Base-by-base conservation (phyloP, 2,113 vertebrate species). In the Zosterops lateralis region DNA sequence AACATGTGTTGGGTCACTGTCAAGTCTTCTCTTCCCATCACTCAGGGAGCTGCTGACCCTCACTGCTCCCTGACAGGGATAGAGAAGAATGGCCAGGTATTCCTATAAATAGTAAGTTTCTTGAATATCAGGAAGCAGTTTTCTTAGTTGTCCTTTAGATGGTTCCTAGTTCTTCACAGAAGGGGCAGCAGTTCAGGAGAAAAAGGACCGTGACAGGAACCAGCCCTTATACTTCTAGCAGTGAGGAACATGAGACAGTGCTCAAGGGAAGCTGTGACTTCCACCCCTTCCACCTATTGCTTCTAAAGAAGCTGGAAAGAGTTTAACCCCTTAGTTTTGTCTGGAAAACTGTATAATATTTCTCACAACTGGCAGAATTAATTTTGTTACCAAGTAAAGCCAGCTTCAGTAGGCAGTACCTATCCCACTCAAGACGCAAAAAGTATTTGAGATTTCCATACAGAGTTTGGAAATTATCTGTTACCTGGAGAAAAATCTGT, bases 1-100 rank as follows among this genome's bases (percentile, higher is more conserved):
- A 45, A 9, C 5, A 15, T 42, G 10, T 29, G 5, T 14, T 71
- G 21, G 7, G 11, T 42, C 14, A 47, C 5, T 3, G 0, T 48
- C 10, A 24, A 15, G 8, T 50, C 31, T 62, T 76, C 36, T 7
- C 24, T 72, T 88, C n/a, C 24, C 18, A 31, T 48, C 15, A 16
- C 17, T 76, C 28, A 42, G 50, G 17, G 3, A 73, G 20, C 8
- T 61, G 12, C 8, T 70, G 20, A 10, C 3, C 32, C 31, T 81
- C 34, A 44, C 19, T 50, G 18, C 5, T 76, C 5, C 25, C 28
- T 62, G 31, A 45, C 7, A 36, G 15, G 6, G 34, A n/a, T 6
- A 9, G 21, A 80, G 8, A 42, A n/a, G 13, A 53, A n/a, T 56
- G 10, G 6, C 2, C 50, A 77, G 28, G 29, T 40, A 21, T 51